These are phyloP conservation scores for Rynchops niger DNA, from an alignment of 2,113 vertebrate genomes.

Conservation along the genomic window DNA sequence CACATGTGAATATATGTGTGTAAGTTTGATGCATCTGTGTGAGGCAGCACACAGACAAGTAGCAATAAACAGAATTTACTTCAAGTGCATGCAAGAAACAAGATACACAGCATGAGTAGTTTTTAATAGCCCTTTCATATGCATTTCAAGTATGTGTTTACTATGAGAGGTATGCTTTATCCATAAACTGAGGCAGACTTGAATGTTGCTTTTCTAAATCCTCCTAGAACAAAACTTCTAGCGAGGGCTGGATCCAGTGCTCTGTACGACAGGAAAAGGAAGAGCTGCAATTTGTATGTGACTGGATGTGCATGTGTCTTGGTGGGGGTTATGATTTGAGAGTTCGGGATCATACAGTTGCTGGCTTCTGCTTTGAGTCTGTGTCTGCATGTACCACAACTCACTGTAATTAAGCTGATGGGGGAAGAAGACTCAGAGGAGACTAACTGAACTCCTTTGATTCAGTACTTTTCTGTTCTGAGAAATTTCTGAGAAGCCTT, in stretches of 20 bases:
- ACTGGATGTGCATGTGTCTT: background rate
- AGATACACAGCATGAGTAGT: background rate
- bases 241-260: background rate
- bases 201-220: background rate
- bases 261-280: background rate
- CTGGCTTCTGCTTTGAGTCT: background rate
- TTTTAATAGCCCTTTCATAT: background rate
- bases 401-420: background rate
- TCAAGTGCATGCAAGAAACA: background rate
- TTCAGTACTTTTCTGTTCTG: background rate
- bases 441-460: background rate
- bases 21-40: background rate
- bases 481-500: background rate
- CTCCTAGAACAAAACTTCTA: background rate
- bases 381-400: background rate
- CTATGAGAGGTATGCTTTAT: background rate
- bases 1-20: fast-evolving
- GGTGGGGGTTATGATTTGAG: background rate
- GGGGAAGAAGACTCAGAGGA: background rate
- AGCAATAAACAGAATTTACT: background rate
- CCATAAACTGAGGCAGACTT: background rate
- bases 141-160: background rate
- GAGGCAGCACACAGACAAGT: background rate
- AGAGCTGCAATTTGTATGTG: background rate
- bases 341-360: background rate